These are phyloP conservation scores for Neoscelio sp. DNA, from an alignment of 2,888 invertebrate genomes.

Conservation along the genomic window DNA sequence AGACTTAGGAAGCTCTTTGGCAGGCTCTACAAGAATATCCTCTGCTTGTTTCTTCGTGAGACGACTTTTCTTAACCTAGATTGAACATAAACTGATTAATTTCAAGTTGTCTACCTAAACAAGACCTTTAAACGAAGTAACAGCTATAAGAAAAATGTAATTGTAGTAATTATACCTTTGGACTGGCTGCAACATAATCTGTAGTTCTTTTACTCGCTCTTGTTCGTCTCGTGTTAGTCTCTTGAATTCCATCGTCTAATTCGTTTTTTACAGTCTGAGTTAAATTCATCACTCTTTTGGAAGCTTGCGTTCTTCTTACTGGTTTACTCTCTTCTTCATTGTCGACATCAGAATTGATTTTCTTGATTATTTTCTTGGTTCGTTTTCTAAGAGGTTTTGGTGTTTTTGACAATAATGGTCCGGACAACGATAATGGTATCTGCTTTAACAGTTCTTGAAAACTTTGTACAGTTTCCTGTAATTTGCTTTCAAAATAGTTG, in stretches of 20 bases:
- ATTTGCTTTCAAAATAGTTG: conserved; percentile 20
- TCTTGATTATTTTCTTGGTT: conserved; percentile 22
- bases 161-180: too few species aligned
- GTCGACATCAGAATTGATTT: conserved; percentile 3
- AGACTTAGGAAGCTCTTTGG: background rate
- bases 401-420: conserved; percentile 28
- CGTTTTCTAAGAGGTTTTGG: background rate
- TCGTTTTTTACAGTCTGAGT: conserved; percentile 10
- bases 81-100: background rate
- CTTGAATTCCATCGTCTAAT: background rate
- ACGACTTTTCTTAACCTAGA: conserved; percentile 33
- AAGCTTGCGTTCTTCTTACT: conserved; percentile 4
- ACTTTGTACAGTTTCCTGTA: conserved; percentile 20
- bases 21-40: background rate
- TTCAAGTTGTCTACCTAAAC: too few species aligned
- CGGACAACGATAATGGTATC: conserved; percentile 22
- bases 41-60: conserved; percentile 19
- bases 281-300: conserved; percentile 10
- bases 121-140: background rate
- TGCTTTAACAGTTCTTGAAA: conserved; percentile 26
- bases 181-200: too few species aligned
- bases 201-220: too few species aligned
- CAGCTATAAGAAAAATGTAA: too few species aligned
- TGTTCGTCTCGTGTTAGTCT: background rate
- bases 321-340: background rate